Base-by-base conservation (phyloP, 1,140 invertebrate genomes). In the Trachymyrmex cornetzi region DNA sequence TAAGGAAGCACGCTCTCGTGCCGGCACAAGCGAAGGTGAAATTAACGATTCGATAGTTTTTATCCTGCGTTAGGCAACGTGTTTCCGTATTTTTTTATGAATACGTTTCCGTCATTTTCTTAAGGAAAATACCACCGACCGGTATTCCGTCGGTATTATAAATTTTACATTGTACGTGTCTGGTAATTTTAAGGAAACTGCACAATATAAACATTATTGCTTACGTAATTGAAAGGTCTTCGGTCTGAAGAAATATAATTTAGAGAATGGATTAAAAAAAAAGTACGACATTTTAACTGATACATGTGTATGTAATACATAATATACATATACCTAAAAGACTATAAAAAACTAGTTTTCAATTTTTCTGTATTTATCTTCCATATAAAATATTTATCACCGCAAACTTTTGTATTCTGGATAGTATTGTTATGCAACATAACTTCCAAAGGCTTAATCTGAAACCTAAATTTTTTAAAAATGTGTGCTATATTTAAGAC, bases 1-100 rank as follows among this genome's bases (percentile, higher is more conserved):
- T 27, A 14, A 84, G 69, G 80, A 74, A 84, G 38, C 55, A 74
- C 55, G 24, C n/a, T 61, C 72, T 84, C 69, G 2, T 61, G 57
- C 69, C 69, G 63, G 14, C 48, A 69, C 64, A 27, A 80, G 27
- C 16, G 69, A 84, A 84, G 57, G 80, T 84, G 80, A 84, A 75
- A 75, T 84, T 84, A 84, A 75, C 80, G 38, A 75, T 84, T 84
- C n/a, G 57, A 72, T n/a, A 44, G 12, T 34, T 75, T 82, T 82
- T 72, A 82, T 74, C 1, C n/a, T 22, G 38, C 27, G n/a, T 75
- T 61, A 44, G 14, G 9, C 19, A 44, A 50, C 67, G 14, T 24
- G 24, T 61, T 82, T 74, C 55, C 38, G 48, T n/a, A 24, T 71
- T 72, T 77, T 72, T 69, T 48, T 34, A 24, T 7, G 7, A 53